Conservation (phyloP, 2,797 vertebrate genomes). For the Muraenolepis orangiensis region DNA sequence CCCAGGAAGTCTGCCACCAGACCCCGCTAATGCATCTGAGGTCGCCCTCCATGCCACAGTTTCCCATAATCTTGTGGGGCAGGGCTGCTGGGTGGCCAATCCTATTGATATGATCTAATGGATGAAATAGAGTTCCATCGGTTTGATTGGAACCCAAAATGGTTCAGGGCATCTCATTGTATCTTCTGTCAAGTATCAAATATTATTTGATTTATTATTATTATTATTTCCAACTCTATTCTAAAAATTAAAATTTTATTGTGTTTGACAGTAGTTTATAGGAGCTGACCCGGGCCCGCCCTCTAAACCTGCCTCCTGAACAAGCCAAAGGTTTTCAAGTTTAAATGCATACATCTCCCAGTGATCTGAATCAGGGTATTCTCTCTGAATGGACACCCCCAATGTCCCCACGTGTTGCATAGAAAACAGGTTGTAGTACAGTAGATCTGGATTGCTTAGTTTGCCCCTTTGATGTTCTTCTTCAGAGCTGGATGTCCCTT, state of each 20-base stretch:
- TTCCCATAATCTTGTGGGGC: neutral
- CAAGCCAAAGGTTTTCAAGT: slow-evolving; percentile 53
- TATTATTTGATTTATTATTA: too few species aligned
- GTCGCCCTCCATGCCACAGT: neutral
- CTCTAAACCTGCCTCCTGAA: slow-evolving; percentile 43
- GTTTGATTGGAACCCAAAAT: neutral
- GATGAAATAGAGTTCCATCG: neutral
- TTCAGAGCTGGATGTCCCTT: slow-evolving; percentile 26
- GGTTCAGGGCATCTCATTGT: neutral
- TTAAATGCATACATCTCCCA: neutral
- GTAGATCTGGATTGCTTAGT: slow-evolving; percentile 15
- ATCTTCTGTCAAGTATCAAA: neutral
- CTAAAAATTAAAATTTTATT: neutral
- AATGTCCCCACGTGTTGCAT: slow-evolving; percentile 2
- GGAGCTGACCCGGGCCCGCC: too few species aligned
- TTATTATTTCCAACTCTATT: neutral
- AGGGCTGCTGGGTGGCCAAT: neutral
- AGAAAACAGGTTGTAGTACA: slow-evolving; percentile 11
- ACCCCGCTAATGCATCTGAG: neutral
- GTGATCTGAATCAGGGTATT: neutral
- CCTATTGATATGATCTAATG: neutral
- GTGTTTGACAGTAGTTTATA: neutral
- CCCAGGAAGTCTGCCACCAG: neutral
- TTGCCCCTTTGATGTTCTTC: slow-evolving; percentile 18
- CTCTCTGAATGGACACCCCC: slow-evolving; percentile 9